Conservation (phyloP, 2,888 invertebrate genomes). For the Antheraea assamensis region DNA sequence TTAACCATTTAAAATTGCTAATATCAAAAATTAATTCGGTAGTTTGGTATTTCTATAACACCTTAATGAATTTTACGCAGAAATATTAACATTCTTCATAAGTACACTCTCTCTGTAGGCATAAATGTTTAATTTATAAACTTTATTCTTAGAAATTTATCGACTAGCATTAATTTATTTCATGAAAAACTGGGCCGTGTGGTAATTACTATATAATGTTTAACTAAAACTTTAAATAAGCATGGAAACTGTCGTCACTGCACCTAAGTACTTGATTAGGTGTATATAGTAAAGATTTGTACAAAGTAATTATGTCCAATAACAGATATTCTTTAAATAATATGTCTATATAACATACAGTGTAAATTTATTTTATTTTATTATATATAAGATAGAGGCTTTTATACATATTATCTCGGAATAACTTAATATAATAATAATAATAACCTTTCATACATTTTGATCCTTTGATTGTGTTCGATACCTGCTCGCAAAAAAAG, state of each 20-base stretch:
- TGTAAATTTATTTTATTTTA: no score
- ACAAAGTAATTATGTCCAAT: no score
- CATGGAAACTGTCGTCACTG: neutral
- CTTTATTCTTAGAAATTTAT: constrained; percentile 1
- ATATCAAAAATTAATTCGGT: neutral
- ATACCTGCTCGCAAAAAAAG: neutral
- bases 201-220: neutral
- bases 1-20: neutral
- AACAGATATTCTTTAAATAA: no score
- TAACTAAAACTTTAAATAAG: neutral
- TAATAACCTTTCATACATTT: neutral
- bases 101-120: neutral
- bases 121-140: neutral
- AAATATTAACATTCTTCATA: constrained; percentile 1
- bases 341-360: no score
- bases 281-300: no score
- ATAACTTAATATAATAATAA: neutral
- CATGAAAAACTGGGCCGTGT: no score
- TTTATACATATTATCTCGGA: neutral
- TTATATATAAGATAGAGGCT: no score
- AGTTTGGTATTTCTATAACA: neutral
- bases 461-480: neutral
- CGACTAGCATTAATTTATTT: neutral
- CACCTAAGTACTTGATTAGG: no score
- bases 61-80: neutral